Conservation (phyloP, 2,888 invertebrate species). For the Eristalis pertinax region DNA sequence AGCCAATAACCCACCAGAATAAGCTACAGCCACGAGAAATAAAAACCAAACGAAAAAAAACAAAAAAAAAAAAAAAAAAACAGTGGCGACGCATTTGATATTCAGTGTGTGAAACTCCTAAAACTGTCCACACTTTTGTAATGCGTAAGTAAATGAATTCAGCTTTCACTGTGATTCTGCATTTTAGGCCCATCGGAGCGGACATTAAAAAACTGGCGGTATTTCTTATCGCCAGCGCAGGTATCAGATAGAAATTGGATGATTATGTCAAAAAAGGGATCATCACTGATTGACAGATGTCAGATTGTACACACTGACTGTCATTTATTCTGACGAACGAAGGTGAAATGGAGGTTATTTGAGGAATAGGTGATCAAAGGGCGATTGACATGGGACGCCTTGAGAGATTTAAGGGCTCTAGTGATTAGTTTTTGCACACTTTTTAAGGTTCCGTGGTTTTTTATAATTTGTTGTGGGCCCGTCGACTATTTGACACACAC, state of each 20-base stretch:
- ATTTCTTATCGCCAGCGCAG: neutral
- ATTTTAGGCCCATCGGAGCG: neutral
- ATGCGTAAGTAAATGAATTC: neutral
- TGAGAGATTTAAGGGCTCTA: too few species aligned
- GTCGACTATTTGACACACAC: too few species aligned
- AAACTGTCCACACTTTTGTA: neutral
- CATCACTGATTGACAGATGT: neutral
- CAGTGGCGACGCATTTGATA: neutral
- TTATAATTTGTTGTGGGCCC: too few species aligned
- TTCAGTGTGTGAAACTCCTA: neutral
- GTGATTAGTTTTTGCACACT: too few species aligned
- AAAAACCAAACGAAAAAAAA: neutral
- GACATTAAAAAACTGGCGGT: neutral
- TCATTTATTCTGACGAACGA: neutral
- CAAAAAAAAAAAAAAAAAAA: neutral
- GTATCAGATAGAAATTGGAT: neutral
- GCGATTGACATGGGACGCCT: neutral
- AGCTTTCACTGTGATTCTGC: neutral
- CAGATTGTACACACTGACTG: neutral
- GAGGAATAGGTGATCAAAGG: neutral
- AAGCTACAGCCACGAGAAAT: neutral
- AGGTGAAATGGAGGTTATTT: neutral
- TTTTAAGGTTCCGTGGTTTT: too few species aligned
- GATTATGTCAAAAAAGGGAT: neutral
- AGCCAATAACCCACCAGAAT: neutral